These are phyloP conservation scores for Coluber constrictor DNA, from an alignment of 2,797 vertebrate genomes.

Conservation along the genomic window DNA sequence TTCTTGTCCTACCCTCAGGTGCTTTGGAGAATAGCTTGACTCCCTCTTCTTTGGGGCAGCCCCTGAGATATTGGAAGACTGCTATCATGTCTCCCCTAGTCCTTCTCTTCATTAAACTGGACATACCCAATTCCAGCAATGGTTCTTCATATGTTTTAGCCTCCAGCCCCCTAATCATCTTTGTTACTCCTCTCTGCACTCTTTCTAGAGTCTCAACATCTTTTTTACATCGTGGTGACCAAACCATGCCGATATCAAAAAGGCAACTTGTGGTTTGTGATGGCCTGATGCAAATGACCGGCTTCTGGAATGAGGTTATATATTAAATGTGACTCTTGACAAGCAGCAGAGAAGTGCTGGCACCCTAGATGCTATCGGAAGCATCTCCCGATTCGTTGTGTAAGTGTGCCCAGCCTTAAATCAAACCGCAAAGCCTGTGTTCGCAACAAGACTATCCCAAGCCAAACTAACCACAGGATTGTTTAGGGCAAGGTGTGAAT, in stretches of 20 bases:
- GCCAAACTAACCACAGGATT: not conserved
- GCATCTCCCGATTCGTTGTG: not conserved
- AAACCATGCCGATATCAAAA: not conserved
- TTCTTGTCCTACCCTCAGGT: too few species aligned
- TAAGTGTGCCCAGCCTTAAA: not conserved
- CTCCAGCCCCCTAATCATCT: too few species aligned
- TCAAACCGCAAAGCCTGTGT: not conserved
- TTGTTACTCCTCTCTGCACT: too few species aligned
- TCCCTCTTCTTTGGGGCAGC: too few species aligned
- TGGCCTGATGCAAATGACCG: not conserved
- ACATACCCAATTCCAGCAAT: too few species aligned
- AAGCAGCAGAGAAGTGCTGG: not conserved
- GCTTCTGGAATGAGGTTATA: not conserved
- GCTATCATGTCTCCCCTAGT: too few species aligned
- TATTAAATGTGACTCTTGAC: not conserved
- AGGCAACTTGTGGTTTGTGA: not conserved
- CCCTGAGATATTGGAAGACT: too few species aligned
- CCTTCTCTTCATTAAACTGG: too few species aligned
- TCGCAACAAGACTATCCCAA: not conserved
- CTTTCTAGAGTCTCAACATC: too few species aligned
- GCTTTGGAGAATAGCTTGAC: too few species aligned
- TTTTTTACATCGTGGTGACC: too few species aligned
- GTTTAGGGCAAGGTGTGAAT: not conserved
- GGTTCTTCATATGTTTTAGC: rapidly evolving
- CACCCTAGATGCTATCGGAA: not conserved